A percentile compares a stretch with the other conserved stretches of the same genome.
Evolutionary conservation across 2,797 vertebrate genomes (phyloP).

Genomic region (Chloroceryle inda): DNA sequence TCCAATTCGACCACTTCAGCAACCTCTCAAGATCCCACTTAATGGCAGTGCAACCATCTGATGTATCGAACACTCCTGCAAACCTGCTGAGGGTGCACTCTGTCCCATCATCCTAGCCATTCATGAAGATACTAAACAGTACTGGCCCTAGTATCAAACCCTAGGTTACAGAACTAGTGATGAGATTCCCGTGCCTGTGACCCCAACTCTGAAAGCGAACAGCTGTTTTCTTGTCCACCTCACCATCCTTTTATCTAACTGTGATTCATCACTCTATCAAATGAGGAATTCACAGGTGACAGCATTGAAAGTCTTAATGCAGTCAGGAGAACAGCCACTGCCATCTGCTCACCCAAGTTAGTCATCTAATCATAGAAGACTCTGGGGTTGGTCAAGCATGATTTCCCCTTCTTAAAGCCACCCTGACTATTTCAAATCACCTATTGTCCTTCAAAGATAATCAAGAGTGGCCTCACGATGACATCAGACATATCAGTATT

Average conservation of each 20-base stretch:
- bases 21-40: neutral
- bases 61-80: neutral
- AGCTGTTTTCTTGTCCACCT: neutral
- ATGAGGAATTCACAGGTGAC: neutral
- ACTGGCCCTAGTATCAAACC: neutral
- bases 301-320: neutral
- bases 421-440: neutral
- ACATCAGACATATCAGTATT: neutral
- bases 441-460: neutral
- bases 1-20: neutral
- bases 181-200: rapidly evolving
- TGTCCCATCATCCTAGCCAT: neutral
- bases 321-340: neutral
- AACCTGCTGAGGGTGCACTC: neutral
- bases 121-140: neutral
- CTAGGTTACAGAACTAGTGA: neutral
- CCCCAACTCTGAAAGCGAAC: neutral
- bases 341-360: neutral
- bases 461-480: neutral
- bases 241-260: neutral
- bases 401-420: neutral
- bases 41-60: neutral
- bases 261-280: neutral
- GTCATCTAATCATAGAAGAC: neutral
- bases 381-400: rapidly evolving